Evolutionary conservation across 1,140 invertebrate species (phyloP).

Genomic region (Luehdorfia chinensis): DNA sequence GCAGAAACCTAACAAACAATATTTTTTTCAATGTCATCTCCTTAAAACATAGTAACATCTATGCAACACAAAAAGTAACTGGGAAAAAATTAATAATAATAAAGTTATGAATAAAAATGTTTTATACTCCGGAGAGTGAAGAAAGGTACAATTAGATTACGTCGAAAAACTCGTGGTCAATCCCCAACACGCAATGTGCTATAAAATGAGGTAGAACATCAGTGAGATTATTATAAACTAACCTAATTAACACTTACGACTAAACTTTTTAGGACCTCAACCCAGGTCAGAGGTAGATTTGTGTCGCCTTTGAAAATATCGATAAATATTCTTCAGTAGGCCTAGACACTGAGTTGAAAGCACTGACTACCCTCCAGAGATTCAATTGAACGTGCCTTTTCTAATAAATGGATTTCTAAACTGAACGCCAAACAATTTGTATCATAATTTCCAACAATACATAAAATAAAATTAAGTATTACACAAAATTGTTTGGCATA

Average conservation of each 20-base stretch:
- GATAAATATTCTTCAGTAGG: constrained; percentile 22
- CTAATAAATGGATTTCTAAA: constrained; percentile 25
- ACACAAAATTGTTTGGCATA: constrained; percentile 39
- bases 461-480: too few species aligned
- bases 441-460: constrained; percentile 25
- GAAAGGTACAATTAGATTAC: constrained; percentile 75
- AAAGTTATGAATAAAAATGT: constrained; percentile 65
- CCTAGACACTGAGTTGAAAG: constrained; percentile 41
- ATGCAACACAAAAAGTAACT: constrained; percentile 77
- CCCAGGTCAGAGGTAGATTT: constrained; percentile 31
- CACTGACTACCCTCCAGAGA: constrained; percentile 67
- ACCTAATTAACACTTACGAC: constrained; percentile 67
- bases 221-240: constrained; percentile 73
- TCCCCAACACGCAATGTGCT: constrained; percentile 42
- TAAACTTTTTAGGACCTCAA: constrained; percentile 49
- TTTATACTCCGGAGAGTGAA: constrained; percentile 76
- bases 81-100: constrained; percentile 71
- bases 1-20: constrained; percentile 79
- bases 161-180: constrained; percentile 47
- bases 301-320: constrained; percentile 7
- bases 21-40: constrained; percentile 72
- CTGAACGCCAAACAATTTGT: constrained; percentile 33
- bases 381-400: constrained; percentile 45
- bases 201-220: constrained; percentile 66
- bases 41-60: constrained; percentile 79